These are phyloP conservation scores for Actenoides lindsayi DNA, from an alignment of 2,113 vertebrate species.

Conservation along the genomic window DNA sequence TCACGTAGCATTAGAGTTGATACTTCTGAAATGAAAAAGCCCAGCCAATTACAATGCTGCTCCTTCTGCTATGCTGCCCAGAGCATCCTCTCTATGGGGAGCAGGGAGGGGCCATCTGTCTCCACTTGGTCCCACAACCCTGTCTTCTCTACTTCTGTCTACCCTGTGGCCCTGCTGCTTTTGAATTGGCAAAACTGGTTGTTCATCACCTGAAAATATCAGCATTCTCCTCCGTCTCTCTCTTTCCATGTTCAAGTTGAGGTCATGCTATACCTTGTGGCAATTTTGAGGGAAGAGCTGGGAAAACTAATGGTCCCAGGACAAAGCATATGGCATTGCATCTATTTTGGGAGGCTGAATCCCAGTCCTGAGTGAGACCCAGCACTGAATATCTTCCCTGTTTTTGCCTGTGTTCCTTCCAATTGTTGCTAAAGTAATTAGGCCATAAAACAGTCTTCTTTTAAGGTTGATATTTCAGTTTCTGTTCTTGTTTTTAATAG, in stretches of 20 bases:
- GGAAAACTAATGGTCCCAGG: not conserved
- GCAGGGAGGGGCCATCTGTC: not conserved
- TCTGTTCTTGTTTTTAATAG: not conserved
- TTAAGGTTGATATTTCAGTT: not conserved
- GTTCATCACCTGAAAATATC: not conserved
- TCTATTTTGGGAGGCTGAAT: not conserved
- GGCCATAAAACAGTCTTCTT: not conserved
- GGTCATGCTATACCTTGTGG: not conserved
- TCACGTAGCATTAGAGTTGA: not conserved
- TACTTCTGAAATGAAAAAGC: not conserved
- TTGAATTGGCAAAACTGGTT: not conserved
- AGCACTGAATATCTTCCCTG: not conserved
- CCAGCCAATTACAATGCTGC: not conserved
- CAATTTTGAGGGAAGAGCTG: not conserved
- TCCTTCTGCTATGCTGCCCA: not conserved
- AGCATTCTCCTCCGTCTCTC: not conserved
- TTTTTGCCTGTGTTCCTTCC: not conserved
- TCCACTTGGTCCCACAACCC: not conserved
- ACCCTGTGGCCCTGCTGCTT: not conserved
- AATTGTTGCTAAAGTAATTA: not conserved
- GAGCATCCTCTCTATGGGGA: accelerated
- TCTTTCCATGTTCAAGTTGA: not conserved
- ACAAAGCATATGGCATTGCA: not conserved
- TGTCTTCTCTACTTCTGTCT: not conserved
- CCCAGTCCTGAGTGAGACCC: not conserved